phyloP scores from a whole-genome alignment of 2,888 invertebrate genomes.

The Kuschelorhynchus macadamiae region DNA sequence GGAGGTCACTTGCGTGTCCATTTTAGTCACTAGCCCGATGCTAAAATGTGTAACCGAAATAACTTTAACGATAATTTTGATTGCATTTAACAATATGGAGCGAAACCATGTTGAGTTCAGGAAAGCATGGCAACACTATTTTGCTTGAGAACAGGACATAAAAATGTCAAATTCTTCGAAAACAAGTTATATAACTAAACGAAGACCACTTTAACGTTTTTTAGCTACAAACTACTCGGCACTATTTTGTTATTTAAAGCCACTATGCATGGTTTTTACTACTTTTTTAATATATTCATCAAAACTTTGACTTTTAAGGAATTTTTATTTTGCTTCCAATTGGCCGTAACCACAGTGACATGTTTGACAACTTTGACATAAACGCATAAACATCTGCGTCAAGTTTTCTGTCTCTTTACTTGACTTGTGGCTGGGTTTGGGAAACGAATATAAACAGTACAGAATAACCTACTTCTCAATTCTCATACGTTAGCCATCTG shows the following conservation, averaged over 20 bases:
- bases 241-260: constrained; percentile 30
- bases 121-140: constrained; percentile 65
- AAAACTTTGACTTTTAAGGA: constrained; percentile 16
- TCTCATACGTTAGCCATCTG: too few relatives aligned
- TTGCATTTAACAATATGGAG: constrained; percentile 66
- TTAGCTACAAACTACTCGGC: constrained; percentile 36
- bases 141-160: constrained; percentile 28
- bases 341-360: constrained; percentile 10
- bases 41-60: constrained; percentile 34
- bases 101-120: constrained; percentile 67
- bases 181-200: constrained; percentile 38
- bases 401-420: too few relatives aligned
- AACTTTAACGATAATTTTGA: constrained; percentile 54
- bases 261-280: constrained; percentile 35
- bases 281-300: constrained; percentile 24
- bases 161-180: constrained; percentile 30
- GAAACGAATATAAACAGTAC: too few relatives aligned
- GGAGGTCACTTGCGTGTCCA: constrained; percentile 64
- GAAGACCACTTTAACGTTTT: constrained; percentile 11
- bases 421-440: too few relatives aligned
- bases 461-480: too few relatives aligned
- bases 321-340: constrained; percentile 31
- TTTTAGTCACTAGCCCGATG: constrained; percentile 55
- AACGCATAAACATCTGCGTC: constrained; percentile 4
- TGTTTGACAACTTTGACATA: constrained; percentile 25